Evolutionary conservation across 2,888 invertebrate species (phyloP).

Genomic region (Pammene fasciana): DNA sequence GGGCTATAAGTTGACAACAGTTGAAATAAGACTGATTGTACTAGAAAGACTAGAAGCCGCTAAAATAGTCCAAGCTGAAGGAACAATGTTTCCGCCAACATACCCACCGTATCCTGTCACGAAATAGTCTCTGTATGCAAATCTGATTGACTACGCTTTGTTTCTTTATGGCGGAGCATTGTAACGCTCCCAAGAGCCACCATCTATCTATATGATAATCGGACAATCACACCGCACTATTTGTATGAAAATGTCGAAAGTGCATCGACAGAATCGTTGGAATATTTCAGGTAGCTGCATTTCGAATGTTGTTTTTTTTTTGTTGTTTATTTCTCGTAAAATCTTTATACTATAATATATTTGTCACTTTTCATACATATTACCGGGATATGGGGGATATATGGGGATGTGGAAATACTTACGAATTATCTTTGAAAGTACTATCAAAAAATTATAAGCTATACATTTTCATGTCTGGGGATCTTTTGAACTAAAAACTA

Average conservation of each 20-base stretch:
- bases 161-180: constrained; percentile 39
- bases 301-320: background rate
- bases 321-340: no score
- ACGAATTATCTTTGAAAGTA: no score
- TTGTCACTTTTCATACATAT: no score
- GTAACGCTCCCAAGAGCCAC: constrained; percentile 36
- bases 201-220: constrained; percentile 67
- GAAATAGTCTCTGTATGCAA: constrained; percentile 37
- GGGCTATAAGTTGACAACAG: no score
- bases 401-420: no score
- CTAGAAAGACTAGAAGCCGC: background rate
- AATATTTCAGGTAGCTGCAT: constrained; percentile 28
- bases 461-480: no score
- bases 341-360: no score
- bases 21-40: background rate
- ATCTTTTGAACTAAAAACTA: no score
- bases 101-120: constrained; percentile 17
- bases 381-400: no score
- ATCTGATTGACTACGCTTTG: constrained; percentile 41
- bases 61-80: background rate
- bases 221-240: constrained; percentile 61
- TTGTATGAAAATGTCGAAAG: constrained; percentile 65
- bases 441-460: no score
- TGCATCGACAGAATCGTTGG: constrained; percentile 39
- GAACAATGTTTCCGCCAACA: constrained; percentile 1